A percentile compares a stretch with the other conserved stretches of the same genome.
phyloP scores from a whole-genome alignment of 1,140 invertebrate genomes.

The Drosophila obscura region DNA sequence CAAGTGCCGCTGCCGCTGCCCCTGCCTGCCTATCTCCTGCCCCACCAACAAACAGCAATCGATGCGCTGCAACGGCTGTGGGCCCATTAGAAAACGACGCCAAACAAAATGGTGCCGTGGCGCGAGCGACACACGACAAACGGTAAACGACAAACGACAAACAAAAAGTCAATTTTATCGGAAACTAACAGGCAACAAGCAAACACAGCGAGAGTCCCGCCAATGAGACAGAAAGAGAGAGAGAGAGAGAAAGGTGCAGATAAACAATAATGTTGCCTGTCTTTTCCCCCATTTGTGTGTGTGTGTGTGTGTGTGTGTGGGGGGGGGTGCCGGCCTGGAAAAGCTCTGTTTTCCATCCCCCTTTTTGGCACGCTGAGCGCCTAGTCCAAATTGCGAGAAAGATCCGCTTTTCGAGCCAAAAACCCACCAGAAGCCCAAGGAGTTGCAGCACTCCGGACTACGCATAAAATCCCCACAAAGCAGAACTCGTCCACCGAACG shows the following conservation, averaged over 20 bases:
- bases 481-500: too few species aligned
- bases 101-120: conserved; percentile 78
- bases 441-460: conserved; percentile 6
- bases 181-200: conserved; percentile 78
- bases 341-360: conserved; percentile 32
- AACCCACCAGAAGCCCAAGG: conserved; percentile 25
- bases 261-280: conserved; percentile 20
- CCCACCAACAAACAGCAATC: conserved; percentile 29
- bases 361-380: conserved; percentile 56
- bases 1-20: conserved; percentile 11
- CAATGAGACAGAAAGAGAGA: conserved; percentile 12
- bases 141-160: conserved; percentile 54
- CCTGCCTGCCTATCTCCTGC: conserved; percentile 9
- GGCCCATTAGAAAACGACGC: conserved; percentile 79
- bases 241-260: neutral
- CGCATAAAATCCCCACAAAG: too few species aligned
- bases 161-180: conserved; percentile 82
- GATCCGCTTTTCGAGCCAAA: conserved; percentile 82
- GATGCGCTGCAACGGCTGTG: conserved; percentile 71
- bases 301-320: neutral
- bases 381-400: conserved; percentile 81
- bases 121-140: conserved; percentile 30
- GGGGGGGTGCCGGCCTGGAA: conserved; percentile 52
- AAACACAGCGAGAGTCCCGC: conserved; percentile 25
- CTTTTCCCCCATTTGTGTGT: conserved; percentile 11